Base-by-base conservation (phyloP, 2,797 vertebrate species). In the Miichthys miiuy region DNA sequence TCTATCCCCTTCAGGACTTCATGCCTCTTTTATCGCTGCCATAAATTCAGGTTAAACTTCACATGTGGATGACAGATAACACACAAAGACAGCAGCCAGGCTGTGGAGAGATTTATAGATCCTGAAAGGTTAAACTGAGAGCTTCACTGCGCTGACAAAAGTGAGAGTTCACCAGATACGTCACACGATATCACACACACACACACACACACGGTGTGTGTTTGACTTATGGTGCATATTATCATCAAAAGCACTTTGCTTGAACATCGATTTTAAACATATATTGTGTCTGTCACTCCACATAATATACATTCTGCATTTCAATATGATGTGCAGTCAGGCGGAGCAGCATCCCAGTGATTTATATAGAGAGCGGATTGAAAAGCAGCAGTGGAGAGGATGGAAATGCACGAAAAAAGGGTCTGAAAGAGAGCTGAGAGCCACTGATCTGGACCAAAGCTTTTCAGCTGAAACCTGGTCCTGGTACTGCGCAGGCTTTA, bases 101-200 rank as follows among this genome's bases (percentile, higher is more conserved):
- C 76, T 74, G 76, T 47, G 25, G 41, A 52, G 21, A 77, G 75
- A 82, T 75, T 81, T 73, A 76, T 51, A 5, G 56, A 18, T 61
- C 44, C 54, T 52, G 46, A 87, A 79, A 87, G 86, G 77, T 87
- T 82, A 71, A 81, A 80, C 74, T 81, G 65, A 44, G 68, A 68
- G 79, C 81, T 56, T 61, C 75, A 68, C 54, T 62, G 67, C 75
- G 62, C 78, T 64, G 75, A 67, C 71, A 47, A 46, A 21, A 61
- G 34, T 34, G 51, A 13, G 75, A 60, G 67, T 73, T 70, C 48
- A 70, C 21, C 3, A 20, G 1, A 63, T 58, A 14, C 57, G 60
- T 80, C 56, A 83, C 81, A 57, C 54, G 63, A 46, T 11, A 17
- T 56, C 74, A 60, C 60, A 69, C 68, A 34, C 30, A 60, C 60